phyloP scores from a whole-genome alignment of 1,140 invertebrate genomes.

The Caligus rogercresseyi region DNA sequence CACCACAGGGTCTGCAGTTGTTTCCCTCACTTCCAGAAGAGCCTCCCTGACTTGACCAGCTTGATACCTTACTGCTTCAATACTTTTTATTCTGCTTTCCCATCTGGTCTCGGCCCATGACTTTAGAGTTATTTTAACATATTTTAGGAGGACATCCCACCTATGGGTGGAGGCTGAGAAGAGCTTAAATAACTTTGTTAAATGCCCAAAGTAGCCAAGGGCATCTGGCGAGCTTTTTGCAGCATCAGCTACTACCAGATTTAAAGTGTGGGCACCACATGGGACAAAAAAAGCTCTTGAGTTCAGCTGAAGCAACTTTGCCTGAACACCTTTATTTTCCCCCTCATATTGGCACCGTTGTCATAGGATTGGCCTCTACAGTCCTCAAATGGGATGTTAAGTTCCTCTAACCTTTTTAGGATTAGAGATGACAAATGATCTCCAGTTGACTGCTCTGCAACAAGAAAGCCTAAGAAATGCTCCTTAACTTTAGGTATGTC shows the following conservation, averaged over 20 bases:
- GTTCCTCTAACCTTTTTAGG: conserved; percentile 13
- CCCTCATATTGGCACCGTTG: conserved; percentile 13
- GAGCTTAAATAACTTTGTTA: conserved; percentile 23
- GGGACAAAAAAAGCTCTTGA: conserved; percentile 13
- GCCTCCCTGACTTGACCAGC: conserved; percentile 18
- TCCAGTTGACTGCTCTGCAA: conserved; percentile 15
- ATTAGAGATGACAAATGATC: conserved; percentile 10
- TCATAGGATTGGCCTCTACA: conserved; percentile 21
- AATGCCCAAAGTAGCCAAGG: conserved; percentile 8
- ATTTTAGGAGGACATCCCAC: conserved; percentile 24
- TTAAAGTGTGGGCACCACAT: conserved; percentile 17
- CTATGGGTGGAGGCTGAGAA: conserved; percentile 24
- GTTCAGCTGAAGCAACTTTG: conserved; percentile 19
- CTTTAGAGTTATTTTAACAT: conserved; percentile 23
- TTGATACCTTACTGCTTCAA: conserved; percentile 20
- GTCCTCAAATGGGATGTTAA: conserved; percentile 20
- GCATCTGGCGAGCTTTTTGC: conserved; percentile 17
- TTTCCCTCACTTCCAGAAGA: conserved; percentile 8
- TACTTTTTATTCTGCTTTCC: conserved; percentile 21
- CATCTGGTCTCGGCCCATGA: conserved; percentile 25
- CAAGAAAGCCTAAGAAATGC: conserved; percentile 16
- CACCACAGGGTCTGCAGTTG: conserved; percentile 9
- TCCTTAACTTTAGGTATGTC: conserved; percentile 17
- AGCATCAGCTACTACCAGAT: conserved; percentile 14
- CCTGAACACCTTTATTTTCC: conserved; percentile 21